Conservation (phyloP, 2,113 vertebrate species). For the Zeus faber region DNA sequence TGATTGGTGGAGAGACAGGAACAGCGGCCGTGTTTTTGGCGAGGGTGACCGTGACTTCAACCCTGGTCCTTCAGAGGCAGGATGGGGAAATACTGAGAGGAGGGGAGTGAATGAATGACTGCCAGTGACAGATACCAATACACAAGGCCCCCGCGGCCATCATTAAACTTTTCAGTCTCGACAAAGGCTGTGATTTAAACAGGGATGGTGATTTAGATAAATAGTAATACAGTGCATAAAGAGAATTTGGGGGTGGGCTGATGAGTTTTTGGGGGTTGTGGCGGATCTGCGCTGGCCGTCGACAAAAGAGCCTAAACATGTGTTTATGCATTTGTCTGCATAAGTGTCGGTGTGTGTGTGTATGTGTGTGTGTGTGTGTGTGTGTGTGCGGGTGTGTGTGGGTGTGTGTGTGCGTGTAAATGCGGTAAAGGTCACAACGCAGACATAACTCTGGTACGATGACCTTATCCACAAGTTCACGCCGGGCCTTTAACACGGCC, state of each 20-base stretch:
- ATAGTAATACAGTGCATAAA: conserved; percentile 34
- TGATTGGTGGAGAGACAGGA: conserved; percentile 52
- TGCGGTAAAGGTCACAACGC: background rate
- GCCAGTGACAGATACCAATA: conserved; percentile 40
- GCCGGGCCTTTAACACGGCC: conserved; percentile 29
- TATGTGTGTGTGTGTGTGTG: too few species aligned
- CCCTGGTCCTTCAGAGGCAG: conserved; percentile 38
- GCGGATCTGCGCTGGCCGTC: too few species aligned
- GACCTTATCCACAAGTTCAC: conserved; percentile 37
- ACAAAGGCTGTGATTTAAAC: conserved; percentile 49
- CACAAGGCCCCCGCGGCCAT: conserved; percentile 55
- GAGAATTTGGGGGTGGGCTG: background rate
- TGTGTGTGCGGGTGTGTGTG: conserved; percentile 14
- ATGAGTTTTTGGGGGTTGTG: background rate
- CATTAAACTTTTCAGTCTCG: conserved; percentile 68
- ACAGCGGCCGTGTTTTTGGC: conserved; percentile 22
- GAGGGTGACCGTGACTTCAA: conserved; percentile 70
- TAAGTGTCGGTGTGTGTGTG: too few species aligned
- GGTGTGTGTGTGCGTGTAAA: conserved; percentile 8
- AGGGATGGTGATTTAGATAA: conserved; percentile 47
- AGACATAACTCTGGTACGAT: conserved; percentile 27
- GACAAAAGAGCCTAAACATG: too few species aligned
- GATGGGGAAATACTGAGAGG: background rate
- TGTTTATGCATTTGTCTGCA: too few species aligned
- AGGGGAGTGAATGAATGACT: conserved; percentile 10